phyloP scores from a whole-genome alignment of 2,888 invertebrate genomes.

The Doris montereyensis region DNA sequence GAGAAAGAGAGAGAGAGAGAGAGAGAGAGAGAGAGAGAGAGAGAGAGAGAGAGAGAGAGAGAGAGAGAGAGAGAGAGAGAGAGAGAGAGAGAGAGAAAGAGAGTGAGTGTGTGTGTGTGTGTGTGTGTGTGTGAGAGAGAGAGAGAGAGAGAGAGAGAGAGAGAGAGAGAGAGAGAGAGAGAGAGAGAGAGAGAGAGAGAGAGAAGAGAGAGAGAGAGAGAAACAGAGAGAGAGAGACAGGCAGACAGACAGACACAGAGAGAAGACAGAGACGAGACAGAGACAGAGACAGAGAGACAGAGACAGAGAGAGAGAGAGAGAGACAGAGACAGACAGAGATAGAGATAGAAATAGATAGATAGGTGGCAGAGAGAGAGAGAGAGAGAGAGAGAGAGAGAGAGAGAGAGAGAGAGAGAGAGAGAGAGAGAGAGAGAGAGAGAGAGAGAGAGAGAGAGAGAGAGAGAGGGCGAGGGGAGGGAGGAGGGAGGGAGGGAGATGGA shows the following conservation, averaged over 20 bases:
- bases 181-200: constrained; percentile 18
- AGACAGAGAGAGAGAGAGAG: constrained; percentile 15
- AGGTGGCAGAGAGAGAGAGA: too few species aligned
- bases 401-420: too few species aligned
- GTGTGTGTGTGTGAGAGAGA: background rate
- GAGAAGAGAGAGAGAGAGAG: constrained; percentile 8
- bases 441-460: too few species aligned
- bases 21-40: constrained; percentile 1
- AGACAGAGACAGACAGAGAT: background rate
- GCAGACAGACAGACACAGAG: constrained; percentile 1
- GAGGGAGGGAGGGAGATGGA: too few species aligned
- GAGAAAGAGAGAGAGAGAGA: constrained; percentile 22
- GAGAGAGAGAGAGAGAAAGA: constrained; percentile 22
- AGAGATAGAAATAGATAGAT: background rate
- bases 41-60: background rate
- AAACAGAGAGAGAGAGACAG: constrained; percentile 8
- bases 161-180: background rate
- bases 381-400: too few species aligned
- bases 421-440: too few species aligned
- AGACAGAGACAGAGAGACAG: background rate
- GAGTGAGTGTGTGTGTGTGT: background rate
- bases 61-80: constrained; percentile 28
- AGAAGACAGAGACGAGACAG: background rate
- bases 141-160: constrained; percentile 27
- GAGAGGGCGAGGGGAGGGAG: too few species aligned